These are phyloP conservation scores for Baryphthengus martii DNA, from an alignment of 2,113 vertebrate genomes.

Conservation along the genomic window DNA sequence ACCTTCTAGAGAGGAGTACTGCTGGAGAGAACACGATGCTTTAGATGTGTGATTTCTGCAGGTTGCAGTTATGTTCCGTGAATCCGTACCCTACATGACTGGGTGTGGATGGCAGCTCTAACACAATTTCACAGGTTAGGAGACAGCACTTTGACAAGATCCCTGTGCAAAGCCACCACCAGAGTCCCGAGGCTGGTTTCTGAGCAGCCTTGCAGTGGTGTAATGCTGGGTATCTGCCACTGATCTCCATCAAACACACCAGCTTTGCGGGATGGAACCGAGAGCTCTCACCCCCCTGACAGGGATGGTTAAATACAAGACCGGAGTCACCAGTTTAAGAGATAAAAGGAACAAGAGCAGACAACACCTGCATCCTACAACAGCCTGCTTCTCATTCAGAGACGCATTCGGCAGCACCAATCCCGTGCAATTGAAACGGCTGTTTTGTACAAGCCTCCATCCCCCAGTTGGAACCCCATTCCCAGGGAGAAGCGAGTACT, in stretches of 20 bases:
- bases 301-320: neutral
- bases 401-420: neutral
- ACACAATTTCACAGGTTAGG: neutral
- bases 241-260: neutral
- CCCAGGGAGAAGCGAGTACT: neutral
- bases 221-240: rapidly evolving
- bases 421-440: rapidly evolving
- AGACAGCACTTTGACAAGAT: neutral
- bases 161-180: neutral
- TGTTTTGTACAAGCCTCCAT: neutral
- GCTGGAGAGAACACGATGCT: rapidly evolving
- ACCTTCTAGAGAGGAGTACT: neutral
- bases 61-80: neutral
- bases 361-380: slow-evolving; percentile 29
- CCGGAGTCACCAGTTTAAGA: neutral
- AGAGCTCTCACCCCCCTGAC: neutral
- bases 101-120: neutral
- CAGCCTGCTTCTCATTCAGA: neutral
- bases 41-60: neutral
- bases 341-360: slow-evolving; percentile 33
- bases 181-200: neutral
- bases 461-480: rapidly evolving
- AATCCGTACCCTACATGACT: rapidly evolving
- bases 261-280: rapidly evolving
- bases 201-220: neutral